A percentile compares a stretch with the other conserved stretches of the same genome.
phyloP scores from a whole-genome alignment of 2,888 invertebrate genomes.

The Drosophila borealis region DNA sequence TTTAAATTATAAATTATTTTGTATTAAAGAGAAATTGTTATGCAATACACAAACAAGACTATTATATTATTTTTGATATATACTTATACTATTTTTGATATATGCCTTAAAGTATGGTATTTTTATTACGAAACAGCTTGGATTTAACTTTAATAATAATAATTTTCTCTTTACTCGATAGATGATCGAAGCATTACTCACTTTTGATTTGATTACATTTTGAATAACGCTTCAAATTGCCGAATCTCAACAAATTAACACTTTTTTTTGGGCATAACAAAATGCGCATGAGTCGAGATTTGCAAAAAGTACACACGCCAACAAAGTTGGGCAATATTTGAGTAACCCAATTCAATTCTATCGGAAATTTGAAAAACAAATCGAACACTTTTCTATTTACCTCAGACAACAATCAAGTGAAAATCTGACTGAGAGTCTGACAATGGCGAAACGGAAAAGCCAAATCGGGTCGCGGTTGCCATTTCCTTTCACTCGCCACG shows the following conservation, averaged over 20 bases:
- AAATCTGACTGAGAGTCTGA: neutral
- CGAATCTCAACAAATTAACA: conserved; percentile 36
- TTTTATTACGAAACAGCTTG: too few relatives aligned
- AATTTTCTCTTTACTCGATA: neutral
- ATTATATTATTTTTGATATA: too few relatives aligned
- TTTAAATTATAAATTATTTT: neutral
- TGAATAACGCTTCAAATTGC: conserved; percentile 22
- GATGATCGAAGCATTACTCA: conserved; percentile 1
- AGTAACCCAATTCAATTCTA: conserved; percentile 56
- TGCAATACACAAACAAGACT: too few relatives aligned
- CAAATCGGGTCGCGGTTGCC: conserved; percentile 1
- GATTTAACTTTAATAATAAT: neutral
- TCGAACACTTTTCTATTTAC: neutral
- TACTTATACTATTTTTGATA: too few relatives aligned
- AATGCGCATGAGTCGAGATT: conserved; percentile 20
- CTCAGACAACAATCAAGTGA: conserved; percentile 3
- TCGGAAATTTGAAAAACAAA: neutral
- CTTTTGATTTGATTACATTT: conserved; percentile 27
- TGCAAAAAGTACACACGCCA: conserved; percentile 23
- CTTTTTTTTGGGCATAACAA: conserved; percentile 13
- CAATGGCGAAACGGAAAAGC: conserved; percentile 4
- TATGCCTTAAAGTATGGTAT: too few relatives aligned
- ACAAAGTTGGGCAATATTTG: conserved; percentile 54
- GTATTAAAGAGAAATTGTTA: neutral
- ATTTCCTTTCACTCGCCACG: conserved; percentile 18